Percentiles rank a stretch among this genome's conserved stretches.
Evolutionary conservation across 1,140 invertebrate species (phyloP).

Genomic region (Drosophila melanica): DNA sequence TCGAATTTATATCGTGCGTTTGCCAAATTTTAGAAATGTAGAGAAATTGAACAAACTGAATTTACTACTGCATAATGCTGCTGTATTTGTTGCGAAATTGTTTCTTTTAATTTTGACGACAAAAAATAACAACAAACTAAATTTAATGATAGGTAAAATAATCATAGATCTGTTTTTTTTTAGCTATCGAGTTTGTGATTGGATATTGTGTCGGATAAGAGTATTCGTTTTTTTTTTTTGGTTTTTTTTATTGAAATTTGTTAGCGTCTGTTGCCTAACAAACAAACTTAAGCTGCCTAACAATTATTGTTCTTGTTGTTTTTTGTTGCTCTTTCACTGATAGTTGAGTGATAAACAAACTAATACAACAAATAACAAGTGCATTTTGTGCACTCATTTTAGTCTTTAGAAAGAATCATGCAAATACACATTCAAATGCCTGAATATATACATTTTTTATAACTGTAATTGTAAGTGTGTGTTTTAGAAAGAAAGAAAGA

Average conservation of each 20-base stretch:
- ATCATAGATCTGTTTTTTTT: constrained; percentile 6
- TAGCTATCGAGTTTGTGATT: constrained; percentile 4
- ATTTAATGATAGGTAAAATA: background rate
- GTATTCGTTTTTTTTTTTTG: constrained; percentile 9
- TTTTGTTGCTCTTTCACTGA: constrained; percentile 16
- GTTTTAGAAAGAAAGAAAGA: too few relatives aligned
- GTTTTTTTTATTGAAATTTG: constrained; percentile 8
- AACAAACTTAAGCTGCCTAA: constrained; percentile 29
- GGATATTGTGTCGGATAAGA: background rate
- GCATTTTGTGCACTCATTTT: constrained; percentile 22
- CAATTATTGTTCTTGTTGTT: constrained; percentile 29
- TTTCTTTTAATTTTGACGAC: background rate
- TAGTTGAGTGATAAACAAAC: constrained; percentile 35
- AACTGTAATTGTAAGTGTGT: too few relatives aligned
- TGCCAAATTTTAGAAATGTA: too few relatives aligned
- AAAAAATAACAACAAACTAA: background rate
- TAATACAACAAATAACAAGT: constrained; percentile 32
- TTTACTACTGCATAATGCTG: too few relatives aligned
- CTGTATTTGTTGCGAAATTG: too few relatives aligned
- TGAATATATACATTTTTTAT: background rate
- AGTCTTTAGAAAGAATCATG: constrained; percentile 19
- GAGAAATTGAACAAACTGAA: too few relatives aligned
- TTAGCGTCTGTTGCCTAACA: constrained; percentile 22
- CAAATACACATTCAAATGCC: background rate
- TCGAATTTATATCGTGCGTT: too few relatives aligned